These are phyloP conservation scores for Psittacula derbiana DNA, from an alignment of 2,797 vertebrate genomes.

Conservation along the genomic window DNA sequence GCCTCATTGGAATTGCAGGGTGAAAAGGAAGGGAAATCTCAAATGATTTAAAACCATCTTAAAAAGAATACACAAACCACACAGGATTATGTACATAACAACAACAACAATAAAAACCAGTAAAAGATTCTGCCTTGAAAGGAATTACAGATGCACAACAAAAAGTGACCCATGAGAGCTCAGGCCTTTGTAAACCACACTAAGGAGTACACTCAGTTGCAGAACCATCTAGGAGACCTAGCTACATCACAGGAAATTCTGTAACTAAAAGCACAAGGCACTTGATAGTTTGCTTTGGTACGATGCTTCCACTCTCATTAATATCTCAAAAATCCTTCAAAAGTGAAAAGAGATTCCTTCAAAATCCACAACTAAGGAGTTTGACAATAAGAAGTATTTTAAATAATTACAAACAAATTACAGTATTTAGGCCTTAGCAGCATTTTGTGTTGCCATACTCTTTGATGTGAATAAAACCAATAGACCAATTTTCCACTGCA, in stretches of 20 bases:
- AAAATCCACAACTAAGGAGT: not conserved
- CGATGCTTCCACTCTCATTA: not conserved
- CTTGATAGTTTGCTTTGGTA: not conserved
- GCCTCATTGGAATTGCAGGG: not conserved
- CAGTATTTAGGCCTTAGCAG: not conserved
- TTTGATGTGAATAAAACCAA: not conserved
- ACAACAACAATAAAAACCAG: not conserved
- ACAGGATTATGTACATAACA: not conserved
- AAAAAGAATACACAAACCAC: not conserved
- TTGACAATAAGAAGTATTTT: not conserved
- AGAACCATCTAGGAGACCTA: not conserved
- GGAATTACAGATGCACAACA: not conserved
- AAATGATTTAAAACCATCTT: not conserved
- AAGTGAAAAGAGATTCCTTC: not conserved
- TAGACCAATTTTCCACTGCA: not conserved
- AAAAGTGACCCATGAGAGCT: not conserved
- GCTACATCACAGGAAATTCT: not conserved
- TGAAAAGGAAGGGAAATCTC: rapidly evolving
- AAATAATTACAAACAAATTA: not conserved
- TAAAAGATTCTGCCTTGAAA: not conserved
- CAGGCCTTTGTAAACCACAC: not conserved
- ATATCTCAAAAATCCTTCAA: not conserved
- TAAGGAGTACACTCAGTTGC: not conserved
- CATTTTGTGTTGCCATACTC: not conserved
- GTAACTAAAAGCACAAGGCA: not conserved